Base-by-base conservation (phyloP, 2,888 invertebrate genomes). In the Acrobasis consociella region DNA sequence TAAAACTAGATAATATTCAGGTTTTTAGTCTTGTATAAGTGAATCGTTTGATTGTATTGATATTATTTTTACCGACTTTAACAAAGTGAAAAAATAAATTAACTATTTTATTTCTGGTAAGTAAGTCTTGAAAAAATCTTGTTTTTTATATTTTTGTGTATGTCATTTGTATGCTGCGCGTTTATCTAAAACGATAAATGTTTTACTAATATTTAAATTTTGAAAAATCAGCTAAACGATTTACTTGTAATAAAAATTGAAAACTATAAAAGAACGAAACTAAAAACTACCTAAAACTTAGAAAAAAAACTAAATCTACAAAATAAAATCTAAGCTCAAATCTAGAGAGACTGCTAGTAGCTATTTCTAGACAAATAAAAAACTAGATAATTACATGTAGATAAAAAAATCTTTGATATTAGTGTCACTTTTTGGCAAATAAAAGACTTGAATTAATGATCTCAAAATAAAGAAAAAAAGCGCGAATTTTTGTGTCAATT, bases 301-400 rank as follows among this genome's bases (percentile, higher is more conserved):
- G 38, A 53, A 53, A 11, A 15, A 37, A 38, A 37, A 38, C 42
- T 56, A 56, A 31, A 52, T 17, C n/a, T 46, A 46, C 17, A 42
- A 42, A 22, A 16, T 56, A 42, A 56, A 56, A 11, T 42, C 56
- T 56, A 56, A 56, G 56, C 56, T 56, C 56, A 56, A 56, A 42
- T 56, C 56, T 56, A 56, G 56, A 46, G 42, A 56, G 56, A 56
- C 56, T 56, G 56, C 9, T 56, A 56, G 56, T 56, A 56, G 56
- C 42, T 56, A 56, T 56, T 56, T 56, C 56, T 56, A 56, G 56
- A 56, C 13, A 13, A 52, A 56, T 42, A 15, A 56, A 56, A 56
- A 17, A 39, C 39, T 56, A 56, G 56, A 56, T 46, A 56, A 56
- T 56, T 56, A 42, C 55, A 11, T 56, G 39, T 56, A 56, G 56